Base-by-base conservation (phyloP, 2,888 invertebrate species). In the Sussaba pulchella region DNA sequence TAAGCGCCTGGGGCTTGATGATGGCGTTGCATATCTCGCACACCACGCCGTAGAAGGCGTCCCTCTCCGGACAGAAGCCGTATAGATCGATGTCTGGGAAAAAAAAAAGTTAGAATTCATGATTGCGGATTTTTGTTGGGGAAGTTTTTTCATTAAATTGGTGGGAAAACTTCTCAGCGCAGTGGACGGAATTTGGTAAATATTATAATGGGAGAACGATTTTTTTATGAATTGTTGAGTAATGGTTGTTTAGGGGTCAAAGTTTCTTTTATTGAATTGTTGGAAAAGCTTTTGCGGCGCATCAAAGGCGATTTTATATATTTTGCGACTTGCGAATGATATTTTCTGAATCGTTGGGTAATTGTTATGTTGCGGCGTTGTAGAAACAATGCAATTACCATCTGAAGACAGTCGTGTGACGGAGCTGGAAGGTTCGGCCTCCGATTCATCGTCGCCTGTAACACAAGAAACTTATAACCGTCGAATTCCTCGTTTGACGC, bases 11-110 rank as follows among this genome's bases (percentile, higher is more conserved):
- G 86, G 96, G 96, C 93, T 96, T 96, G 86, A 97, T 95, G 89
- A 95, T 95, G 84, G 95, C 94, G 84, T 95, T 95, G 92, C 97
- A 97, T 91, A 95, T 94, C 92, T 96, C 96, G 92, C 97, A 97
- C 86, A 96, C 95, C 79, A 96, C 96, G 81, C 96, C 95, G 90
- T 95, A 95, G 87, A 97, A 95, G 82, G 94, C 94, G 92, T 97
- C 96, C 92, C 95, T 94, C 88, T 96, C 96, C 24, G 97, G 97
- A 88, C 96, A 96, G 87, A 96, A 94, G 59, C 96, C 96, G 92
- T 96, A 97, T 75, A 96, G 94, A 85, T 94, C 94, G 95, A 96
- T 96, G 91, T 95, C 95, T 92, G 94, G 59, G 90, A 90, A 66
- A 39, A 57, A 41, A 61, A 12, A 9, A 52, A 17, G 14, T 10